A percentile compares a stretch with the other conserved stretches of the same genome.
phyloP scores from a whole-genome alignment of 2,797 vertebrate species.

The Tolypeutes matacus region DNA sequence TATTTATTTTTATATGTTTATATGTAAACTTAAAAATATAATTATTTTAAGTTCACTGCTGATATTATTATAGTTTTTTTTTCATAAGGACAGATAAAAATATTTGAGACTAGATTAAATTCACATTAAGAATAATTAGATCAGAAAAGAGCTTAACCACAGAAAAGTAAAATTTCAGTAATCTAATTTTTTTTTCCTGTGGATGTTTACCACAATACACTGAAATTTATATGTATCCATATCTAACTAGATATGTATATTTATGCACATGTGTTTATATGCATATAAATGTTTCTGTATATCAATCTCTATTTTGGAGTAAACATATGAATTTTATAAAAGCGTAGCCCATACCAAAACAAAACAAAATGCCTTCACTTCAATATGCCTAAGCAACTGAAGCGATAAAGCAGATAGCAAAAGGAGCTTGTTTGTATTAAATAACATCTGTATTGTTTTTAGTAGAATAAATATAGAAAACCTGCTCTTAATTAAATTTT shows the following conservation, averaged over 20 bases:
- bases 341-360: slow-evolving; percentile 47
- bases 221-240: background rate
- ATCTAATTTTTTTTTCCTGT: slow-evolving; percentile 23
- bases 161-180: slow-evolving; percentile 69
- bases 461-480: slow-evolving; percentile 63
- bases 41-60: slow-evolving; percentile 52
- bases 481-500: slow-evolving; percentile 53
- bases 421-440: slow-evolving; percentile 67
- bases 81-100: slow-evolving; percentile 79
- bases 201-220: slow-evolving; percentile 65
- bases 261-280: slow-evolving; percentile 50
- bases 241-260: slow-evolving; percentile 45
- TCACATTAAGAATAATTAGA: slow-evolving; percentile 81
- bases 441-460: slow-evolving; percentile 70
- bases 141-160: slow-evolving; percentile 66
- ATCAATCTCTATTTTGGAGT: slow-evolving; percentile 57
- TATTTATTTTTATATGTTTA: background rate
- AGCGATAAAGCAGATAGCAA: slow-evolving; percentile 29
- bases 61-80: slow-evolving; percentile 65
- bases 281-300: slow-evolving; percentile 42
- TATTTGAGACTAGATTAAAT: slow-evolving; percentile 84
- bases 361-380: slow-evolving; percentile 67
- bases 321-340: slow-evolving; percentile 72
- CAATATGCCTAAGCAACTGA: slow-evolving; percentile 26
- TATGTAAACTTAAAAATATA: background rate